Conservation (phyloP, 1,140 invertebrate species). For the Dreissena rostriformis region DNA sequence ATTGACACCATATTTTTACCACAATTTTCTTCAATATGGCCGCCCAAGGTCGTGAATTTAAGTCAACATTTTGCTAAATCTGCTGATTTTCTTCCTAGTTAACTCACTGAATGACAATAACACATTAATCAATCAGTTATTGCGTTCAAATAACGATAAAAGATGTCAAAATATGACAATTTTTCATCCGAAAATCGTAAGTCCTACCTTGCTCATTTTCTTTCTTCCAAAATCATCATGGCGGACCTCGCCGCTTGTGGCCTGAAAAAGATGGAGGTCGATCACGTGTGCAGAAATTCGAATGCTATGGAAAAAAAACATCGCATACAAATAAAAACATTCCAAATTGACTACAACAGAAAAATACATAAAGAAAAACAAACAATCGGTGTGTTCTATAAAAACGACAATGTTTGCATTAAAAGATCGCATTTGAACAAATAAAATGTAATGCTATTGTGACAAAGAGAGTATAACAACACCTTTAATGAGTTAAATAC, state of each 20-base stretch:
- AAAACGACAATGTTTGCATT: too few species aligned
- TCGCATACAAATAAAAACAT: not conserved
- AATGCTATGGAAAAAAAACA: constrained; percentile 13
- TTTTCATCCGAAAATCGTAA: constrained; percentile 21
- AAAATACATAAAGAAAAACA: constrained; percentile 3
- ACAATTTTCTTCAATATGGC: constrained; percentile 42
- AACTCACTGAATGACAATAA: not conserved
- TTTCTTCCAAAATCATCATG: constrained; percentile 52
- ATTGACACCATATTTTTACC: not conserved
- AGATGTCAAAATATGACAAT: not conserved
- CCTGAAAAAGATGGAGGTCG: constrained; percentile 39
- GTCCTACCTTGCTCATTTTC: constrained; percentile 56
- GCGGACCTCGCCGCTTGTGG: constrained; percentile 36
- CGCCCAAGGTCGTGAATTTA: constrained; percentile 45
- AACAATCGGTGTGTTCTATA: not conserved
- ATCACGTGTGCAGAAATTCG: constrained; percentile 52
- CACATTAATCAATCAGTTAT: not conserved
- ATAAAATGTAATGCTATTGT: not conserved
- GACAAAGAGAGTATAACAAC: not conserved
- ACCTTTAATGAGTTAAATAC: not conserved
- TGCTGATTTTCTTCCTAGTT: not conserved
- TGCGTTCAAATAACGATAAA: not conserved
- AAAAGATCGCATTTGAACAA: not conserved
- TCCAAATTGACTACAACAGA: not conserved
- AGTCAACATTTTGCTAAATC: not conserved